A percentile compares a stretch with the other conserved stretches of the same genome.
These are phyloP conservation scores for Talpa occidentalis DNA, from an alignment of 2,113 vertebrate genomes.

Conservation along the genomic window DNA sequence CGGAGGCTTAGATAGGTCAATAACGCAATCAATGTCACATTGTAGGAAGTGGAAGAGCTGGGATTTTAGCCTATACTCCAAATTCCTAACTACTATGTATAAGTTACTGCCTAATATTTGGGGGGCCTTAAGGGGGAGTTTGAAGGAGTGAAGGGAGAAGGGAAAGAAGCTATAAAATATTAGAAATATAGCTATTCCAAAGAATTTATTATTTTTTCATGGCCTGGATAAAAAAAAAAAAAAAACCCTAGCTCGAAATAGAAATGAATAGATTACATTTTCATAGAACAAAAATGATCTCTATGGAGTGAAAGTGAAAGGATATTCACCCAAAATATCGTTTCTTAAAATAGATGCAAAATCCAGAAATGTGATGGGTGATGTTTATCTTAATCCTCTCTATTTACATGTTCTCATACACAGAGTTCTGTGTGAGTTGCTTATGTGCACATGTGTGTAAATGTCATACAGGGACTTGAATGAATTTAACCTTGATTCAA, in stretches of 20 bases:
- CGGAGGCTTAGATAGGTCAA: neutral
- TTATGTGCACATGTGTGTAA: neutral
- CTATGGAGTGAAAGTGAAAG: neutral
- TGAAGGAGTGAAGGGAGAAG: neutral
- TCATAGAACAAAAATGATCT: constrained; percentile 2
- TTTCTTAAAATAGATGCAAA: constrained; percentile 22
- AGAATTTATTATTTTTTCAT: constrained; percentile 26
- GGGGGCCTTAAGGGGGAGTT: neutral
- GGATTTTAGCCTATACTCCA: neutral
- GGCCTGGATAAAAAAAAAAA: neutral
- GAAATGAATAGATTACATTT: constrained; percentile 33
- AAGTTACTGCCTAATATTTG: neutral
- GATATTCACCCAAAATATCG: neutral
- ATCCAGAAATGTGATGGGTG: neutral
- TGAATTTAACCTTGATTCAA: constrained; percentile 33
- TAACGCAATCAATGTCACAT: neutral
- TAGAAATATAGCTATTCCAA: neutral
- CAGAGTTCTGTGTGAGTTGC: neutral
- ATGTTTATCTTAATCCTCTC: neutral
- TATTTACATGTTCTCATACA: neutral
- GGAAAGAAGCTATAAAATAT: neutral
- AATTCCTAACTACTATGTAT: neutral
- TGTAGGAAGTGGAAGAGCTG: neutral
- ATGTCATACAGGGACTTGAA: neutral
- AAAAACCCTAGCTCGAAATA: constrained; percentile 11